phyloP scores from a whole-genome alignment of 30 jellyfish, hydroid and myxozoan species.

The Mastigias papua region DNA sequence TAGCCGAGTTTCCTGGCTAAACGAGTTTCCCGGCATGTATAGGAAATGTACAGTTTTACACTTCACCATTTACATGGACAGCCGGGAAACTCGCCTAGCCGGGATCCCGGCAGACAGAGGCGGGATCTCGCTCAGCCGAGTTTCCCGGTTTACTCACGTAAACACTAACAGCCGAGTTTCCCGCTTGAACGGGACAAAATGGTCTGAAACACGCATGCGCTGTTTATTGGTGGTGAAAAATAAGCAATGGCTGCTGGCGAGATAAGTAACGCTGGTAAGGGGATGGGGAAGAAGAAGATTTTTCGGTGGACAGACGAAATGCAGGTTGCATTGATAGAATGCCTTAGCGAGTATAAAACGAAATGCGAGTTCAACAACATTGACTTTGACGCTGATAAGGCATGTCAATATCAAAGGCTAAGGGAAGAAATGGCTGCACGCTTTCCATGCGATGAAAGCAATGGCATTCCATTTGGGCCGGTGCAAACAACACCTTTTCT shows the following conservation, averaged over 20 bases:
- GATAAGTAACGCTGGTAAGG: not conserved
- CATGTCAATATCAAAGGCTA: constrained; percentile 1
- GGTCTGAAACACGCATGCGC: not conserved
- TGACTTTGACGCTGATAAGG: constrained; percentile 8
- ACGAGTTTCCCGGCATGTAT: not conserved
- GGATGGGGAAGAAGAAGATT: not conserved
- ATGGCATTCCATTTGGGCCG: constrained; percentile 8
- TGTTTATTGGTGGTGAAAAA: not conserved
- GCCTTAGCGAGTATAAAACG: constrained; percentile 1
- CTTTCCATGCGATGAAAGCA: not conserved
- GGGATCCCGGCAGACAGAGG: constrained; percentile 71
- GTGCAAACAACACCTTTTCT: not conserved
- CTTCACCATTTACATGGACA: not conserved
- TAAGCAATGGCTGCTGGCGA: not conserved
- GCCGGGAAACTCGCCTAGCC: constrained; percentile 29
- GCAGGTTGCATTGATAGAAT: not conserved
- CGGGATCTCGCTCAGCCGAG: constrained; percentile 28
- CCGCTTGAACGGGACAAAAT: constrained; percentile 1
- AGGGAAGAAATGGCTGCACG: constrained; percentile 1
- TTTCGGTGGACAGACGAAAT: constrained; percentile 20
- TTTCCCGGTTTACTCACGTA: constrained; percentile 14
- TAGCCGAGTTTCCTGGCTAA: too few species aligned
- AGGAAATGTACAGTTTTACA: not conserved
- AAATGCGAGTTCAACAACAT: constrained; percentile 15
- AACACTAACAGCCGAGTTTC: not conserved